These are phyloP conservation scores for Eupithecia dodoneata DNA, from an alignment of 2,888 invertebrate genomes.

Conservation along the genomic window DNA sequence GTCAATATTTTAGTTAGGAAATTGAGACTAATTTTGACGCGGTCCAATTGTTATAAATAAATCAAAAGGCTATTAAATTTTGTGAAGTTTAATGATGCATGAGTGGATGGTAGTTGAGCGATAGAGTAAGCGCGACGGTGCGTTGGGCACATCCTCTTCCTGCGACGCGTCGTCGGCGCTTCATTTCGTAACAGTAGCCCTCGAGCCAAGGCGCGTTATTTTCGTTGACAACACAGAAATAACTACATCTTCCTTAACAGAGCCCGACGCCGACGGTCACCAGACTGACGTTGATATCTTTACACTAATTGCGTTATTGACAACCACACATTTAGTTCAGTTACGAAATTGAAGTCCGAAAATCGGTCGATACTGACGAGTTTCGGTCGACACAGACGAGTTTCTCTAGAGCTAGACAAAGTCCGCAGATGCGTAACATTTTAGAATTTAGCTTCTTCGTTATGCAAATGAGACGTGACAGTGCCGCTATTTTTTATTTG, in stretches of 20 bases:
- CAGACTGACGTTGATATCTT: constrained; percentile 79
- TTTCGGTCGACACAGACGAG: constrained; percentile 41
- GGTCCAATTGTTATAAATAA: constrained; percentile 24
- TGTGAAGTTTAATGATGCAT: constrained; percentile 50
- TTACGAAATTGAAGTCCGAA: constrained; percentile 58
- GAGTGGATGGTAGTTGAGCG: constrained; percentile 43
- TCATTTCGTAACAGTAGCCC: constrained; percentile 77
- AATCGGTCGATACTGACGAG: constrained; percentile 17
- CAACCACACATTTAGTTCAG: constrained; percentile 69
- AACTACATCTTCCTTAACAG: constrained; percentile 76
- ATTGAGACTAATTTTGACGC: not conserved
- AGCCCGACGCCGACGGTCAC: constrained; percentile 66
- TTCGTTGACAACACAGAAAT: constrained; percentile 82
- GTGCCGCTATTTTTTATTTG: constrained; percentile 61
- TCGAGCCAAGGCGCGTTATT: constrained; percentile 72
- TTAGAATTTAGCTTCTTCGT: constrained; percentile 50
- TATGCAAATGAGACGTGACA: constrained; percentile 62
- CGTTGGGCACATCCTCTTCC: constrained; percentile 77
- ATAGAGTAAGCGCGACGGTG: constrained; percentile 45
- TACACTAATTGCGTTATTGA: constrained; percentile 83
- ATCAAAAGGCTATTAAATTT: constrained; percentile 32
- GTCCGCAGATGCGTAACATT: constrained; percentile 21
- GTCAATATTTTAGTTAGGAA: not conserved
- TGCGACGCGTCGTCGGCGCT: constrained; percentile 60
- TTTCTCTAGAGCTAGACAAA: constrained; percentile 32